Percentiles rank a stretch among this genome's conserved stretches.
These are phyloP conservation scores for Scalopus aquaticus DNA, from an alignment of 2,113 vertebrate genomes.

Conservation along the genomic window DNA sequence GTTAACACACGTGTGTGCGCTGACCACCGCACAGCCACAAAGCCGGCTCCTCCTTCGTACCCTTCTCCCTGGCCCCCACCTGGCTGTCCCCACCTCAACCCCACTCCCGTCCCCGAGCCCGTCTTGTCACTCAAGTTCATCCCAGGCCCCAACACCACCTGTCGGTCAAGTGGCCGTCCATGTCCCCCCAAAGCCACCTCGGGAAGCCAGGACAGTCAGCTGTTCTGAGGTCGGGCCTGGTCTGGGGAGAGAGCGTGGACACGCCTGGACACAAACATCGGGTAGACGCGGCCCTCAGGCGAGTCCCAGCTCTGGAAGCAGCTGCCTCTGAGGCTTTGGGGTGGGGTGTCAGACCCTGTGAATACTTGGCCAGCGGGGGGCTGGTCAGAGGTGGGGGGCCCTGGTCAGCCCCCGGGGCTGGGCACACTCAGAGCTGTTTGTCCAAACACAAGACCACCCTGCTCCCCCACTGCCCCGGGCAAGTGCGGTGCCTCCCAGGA, in stretches of 20 bases:
- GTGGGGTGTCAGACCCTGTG: rapidly evolving
- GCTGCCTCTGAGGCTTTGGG: background rate
- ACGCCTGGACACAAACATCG: background rate
- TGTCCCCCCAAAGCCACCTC: background rate
- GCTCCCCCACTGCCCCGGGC: conserved; percentile 33
- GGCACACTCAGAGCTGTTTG: conserved; percentile 43
- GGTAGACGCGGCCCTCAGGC: background rate
- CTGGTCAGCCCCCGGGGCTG: background rate
- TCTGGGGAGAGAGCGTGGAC: too few relatives aligned
- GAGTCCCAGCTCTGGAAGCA: background rate
- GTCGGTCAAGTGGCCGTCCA: background rate
- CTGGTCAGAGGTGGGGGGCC: background rate
- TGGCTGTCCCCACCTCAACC: background rate
- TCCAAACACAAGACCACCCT: background rate
- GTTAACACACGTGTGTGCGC: rapidly evolving
- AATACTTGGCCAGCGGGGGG: background rate
- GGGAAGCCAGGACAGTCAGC: background rate
- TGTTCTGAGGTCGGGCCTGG: too few relatives aligned
- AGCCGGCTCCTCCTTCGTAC: background rate
- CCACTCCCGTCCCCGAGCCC: background rate
- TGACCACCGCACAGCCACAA: background rate
- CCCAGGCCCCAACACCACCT: background rate
- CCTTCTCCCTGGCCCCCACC: too few relatives aligned
- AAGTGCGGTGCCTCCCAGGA: conserved; percentile 69
- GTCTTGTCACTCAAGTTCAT: background rate